Conservation (phyloP, 1,140 invertebrate species). For the Leptonema lineaticorne region DNA sequence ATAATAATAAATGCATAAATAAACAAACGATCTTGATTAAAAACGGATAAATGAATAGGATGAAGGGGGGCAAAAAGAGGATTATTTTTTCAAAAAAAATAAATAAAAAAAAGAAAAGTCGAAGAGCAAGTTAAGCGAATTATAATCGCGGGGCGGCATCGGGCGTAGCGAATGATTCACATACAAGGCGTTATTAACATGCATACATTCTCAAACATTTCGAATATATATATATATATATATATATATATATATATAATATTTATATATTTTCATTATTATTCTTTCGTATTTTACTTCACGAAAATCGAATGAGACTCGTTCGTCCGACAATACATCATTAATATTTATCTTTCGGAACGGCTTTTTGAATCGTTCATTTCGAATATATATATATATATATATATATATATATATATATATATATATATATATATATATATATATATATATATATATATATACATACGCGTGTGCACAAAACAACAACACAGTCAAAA, state of each 20-base stretch:
- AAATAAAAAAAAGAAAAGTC: background rate
- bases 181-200: too few species aligned
- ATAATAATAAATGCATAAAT: too few species aligned
- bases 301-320: conserved; percentile 6
- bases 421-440: too few species aligned
- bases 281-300: background rate
- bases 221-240: too few species aligned
- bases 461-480: background rate
- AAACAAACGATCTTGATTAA: too few species aligned
- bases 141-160: background rate
- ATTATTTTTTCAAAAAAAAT: background rate
- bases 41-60: background rate
- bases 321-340: conserved; percentile 17
- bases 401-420: too few species aligned
- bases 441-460: too few species aligned
- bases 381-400: conserved; percentile 9
- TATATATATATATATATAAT: too few species aligned
- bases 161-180: background rate
- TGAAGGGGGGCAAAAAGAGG: background rate
- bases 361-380: background rate
- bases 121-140: background rate
- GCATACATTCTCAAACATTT: too few species aligned
- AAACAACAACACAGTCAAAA: too few species aligned
- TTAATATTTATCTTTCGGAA: conserved; percentile 15
- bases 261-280: too few species aligned